Base-by-base conservation (phyloP, 2,888 invertebrate species). In the Phaedon cochleariae region DNA sequence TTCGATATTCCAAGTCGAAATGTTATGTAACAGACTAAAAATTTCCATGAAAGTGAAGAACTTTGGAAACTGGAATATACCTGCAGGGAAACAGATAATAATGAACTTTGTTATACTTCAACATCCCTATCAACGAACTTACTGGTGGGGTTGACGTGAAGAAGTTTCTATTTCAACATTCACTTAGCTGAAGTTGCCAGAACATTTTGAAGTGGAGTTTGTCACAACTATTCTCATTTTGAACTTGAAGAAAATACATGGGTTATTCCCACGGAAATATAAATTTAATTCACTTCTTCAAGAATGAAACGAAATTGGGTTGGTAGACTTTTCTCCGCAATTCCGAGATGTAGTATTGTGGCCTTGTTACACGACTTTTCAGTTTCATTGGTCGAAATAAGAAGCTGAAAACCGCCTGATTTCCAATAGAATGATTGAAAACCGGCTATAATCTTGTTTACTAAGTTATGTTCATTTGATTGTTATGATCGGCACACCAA, bases 391-490 rank as follows among this genome's bases (percentile, higher is more conserved):
- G 63, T 46, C n/a, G 62, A 59, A 69, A 64, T 66, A 69, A 69
- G 69, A 73, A 72, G 67, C 65, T 64, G 65, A 65, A 66, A 74
- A 73, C 69, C 73, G 72, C 72, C 70, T 59, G 70, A 70, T 74
- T 74, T 71, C 74, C 73, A 62, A 70, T 67, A 73, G 69, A 75
- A 62, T 68, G 69, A 54, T 72, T 64, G 73, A 73, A 65, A 64
- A 70, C 67, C 64, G 67, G 63, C 73, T 65, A 72, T 76, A 74
- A 76, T 71, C 64, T 62, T 73, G 71, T 77, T 77, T 73, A 73
- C 73, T 70, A 72, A 73, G 73, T 74, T 77, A 76, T 74, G 74
- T 72, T 75, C 73, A 75, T 76, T 77, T 77, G 76, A 77, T 75
- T 76, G 76, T 76, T 77, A 76, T 76, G 76, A 73, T 70, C 65